A percentile compares a stretch with the other conserved stretches of the same genome.
Evolutionary conservation across 2,113 vertebrate species (phyloP).

Genomic region (Copsychus sechellarum): DNA sequence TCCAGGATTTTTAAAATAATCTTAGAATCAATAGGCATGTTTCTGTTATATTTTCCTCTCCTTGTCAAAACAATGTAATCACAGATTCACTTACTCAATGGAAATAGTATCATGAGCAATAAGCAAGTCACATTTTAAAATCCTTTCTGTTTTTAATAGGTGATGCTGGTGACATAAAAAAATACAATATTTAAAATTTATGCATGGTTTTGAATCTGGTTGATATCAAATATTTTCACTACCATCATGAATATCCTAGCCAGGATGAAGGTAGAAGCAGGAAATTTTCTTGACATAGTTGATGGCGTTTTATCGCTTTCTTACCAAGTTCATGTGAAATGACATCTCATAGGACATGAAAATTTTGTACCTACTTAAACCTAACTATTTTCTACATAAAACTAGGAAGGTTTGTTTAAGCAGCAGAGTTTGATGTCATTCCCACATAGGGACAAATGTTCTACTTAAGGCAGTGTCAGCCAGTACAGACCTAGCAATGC

Average conservation of each 20-base stretch:
- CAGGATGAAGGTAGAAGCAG: not conserved
- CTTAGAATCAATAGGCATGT: not conserved
- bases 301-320: not conserved
- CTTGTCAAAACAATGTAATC: not conserved
- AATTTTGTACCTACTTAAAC: not conserved
- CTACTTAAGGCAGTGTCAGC: not conserved
- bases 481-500: not conserved
- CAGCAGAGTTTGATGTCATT: not conserved
- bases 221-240: not conserved
- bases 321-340: not conserved
- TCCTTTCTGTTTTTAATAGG: not conserved
- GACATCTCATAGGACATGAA: not conserved
- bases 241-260: not conserved
- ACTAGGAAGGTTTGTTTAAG: not conserved
- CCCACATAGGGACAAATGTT: not conserved
- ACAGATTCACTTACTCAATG: not conserved
- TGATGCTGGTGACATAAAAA: not conserved
- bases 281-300: not conserved
- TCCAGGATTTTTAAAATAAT: not conserved
- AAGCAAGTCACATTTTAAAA: not conserved
- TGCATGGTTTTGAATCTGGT: not conserved
- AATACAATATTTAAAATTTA: not conserved
- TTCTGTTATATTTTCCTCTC: not conserved
- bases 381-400: not conserved
- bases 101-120: not conserved